Evolutionary conservation across 2,888 invertebrate genomes (phyloP).

Genomic region (Ernsta delagoae): DNA sequence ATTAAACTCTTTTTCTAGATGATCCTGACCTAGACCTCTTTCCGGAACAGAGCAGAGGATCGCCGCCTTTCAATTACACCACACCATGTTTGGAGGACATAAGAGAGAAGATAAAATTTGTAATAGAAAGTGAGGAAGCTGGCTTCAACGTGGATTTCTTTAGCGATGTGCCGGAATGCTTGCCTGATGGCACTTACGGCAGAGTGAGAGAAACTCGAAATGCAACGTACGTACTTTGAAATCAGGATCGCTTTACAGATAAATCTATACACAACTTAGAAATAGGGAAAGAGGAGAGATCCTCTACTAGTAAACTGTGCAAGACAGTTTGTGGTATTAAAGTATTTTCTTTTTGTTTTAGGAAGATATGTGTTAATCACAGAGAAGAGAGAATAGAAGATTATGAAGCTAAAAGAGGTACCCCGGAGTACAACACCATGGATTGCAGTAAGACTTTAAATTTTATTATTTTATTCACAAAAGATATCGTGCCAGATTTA

Average conservation of each 20-base stretch:
- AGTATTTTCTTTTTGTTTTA: conserved; percentile 47
- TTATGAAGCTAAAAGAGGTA: conserved; percentile 70
- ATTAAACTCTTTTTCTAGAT: conserved; percentile 51
- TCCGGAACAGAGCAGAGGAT: conserved; percentile 54
- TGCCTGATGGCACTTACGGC: conserved; percentile 71
- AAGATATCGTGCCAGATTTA: too few species aligned
- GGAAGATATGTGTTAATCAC: conserved; percentile 85
- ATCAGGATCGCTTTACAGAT: too few species aligned
- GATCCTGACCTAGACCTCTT: conserved; percentile 59
- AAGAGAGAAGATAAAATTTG: conserved; percentile 49
- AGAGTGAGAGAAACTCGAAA: conserved; percentile 51
- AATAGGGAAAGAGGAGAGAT: too few species aligned
- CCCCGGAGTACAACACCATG: conserved; percentile 73
- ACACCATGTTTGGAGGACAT: conserved; percentile 63
- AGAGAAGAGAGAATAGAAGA: conserved; percentile 79
- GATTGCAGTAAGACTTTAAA: conserved; percentile 84
- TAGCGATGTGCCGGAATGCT: conserved; percentile 54
- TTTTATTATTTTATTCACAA: too few species aligned
- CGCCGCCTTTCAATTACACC: conserved; percentile 64
- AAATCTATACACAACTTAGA: too few species aligned
- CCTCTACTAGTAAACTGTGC: too few species aligned
- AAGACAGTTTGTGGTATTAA: too few species aligned
- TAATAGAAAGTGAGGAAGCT: conserved; percentile 57
- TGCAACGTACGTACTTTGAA: conserved; percentile 58
- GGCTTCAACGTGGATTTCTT: conserved; percentile 67